Conservation (phyloP, 2,797 vertebrate species). For the Semaprochilodus insignis region DNA sequence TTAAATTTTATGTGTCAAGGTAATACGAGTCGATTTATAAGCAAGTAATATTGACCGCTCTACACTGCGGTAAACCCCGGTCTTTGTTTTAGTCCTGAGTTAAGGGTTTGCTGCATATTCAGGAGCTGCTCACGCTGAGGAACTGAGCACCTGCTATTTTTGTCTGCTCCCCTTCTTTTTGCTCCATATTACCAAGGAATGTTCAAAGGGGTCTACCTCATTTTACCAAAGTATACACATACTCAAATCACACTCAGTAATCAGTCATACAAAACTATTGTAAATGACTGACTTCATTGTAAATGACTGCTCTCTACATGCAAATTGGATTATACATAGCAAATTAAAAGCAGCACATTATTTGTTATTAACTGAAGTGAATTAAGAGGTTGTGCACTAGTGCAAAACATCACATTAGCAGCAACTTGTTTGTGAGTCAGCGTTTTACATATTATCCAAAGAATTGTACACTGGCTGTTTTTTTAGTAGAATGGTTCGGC, state of each 20-base stretch:
- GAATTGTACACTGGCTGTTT: no score
- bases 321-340: no score
- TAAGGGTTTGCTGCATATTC: constrained; percentile 9
- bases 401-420: no score
- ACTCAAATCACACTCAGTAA: not conserved
- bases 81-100: not conserved
- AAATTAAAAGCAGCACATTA: no score
- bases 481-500: no score
- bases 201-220: not conserved
- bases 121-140: not conserved
- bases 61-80: not conserved
- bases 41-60: constrained; percentile 9
- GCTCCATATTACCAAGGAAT: not conserved
- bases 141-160: not conserved
- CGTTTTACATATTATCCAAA: no score
- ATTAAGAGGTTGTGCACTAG: no score
- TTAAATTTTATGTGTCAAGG: constrained; percentile 17
- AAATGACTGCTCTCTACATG: no score
- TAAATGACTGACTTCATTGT: no score
- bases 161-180: constrained; percentile 1
- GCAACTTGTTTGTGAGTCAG: no score
- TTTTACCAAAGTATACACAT: not conserved
- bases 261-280: no score
- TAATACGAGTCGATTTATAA: constrained; percentile 11
- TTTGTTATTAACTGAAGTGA: no score